These are phyloP conservation scores for Telmatherina bonti DNA, from an alignment of 2,797 vertebrate species.

Conservation along the genomic window DNA sequence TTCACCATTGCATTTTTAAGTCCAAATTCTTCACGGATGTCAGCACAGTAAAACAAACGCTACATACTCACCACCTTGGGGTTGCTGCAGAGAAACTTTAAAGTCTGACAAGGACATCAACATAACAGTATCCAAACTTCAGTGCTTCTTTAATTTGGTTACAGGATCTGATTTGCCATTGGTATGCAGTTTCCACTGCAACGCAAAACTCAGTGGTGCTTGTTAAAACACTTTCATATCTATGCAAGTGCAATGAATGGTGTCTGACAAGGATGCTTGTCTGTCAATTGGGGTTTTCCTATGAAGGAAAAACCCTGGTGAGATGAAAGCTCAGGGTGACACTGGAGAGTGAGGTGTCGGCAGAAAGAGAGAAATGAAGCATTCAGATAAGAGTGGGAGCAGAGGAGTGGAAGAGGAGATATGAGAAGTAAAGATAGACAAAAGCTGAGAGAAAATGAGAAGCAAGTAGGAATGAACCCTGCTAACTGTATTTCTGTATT, in stretches of 20 bases:
- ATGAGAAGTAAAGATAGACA: conserved; percentile 16
- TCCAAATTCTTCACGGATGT: conserved; percentile 29
- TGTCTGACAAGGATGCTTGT: conserved; percentile 79
- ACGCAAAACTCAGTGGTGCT: conserved; percentile 67
- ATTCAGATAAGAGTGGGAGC: conserved; percentile 36
- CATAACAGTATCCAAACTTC: conserved; percentile 50
- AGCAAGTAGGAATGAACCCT: not conserved
- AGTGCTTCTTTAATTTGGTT: conserved; percentile 64
- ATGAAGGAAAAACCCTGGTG: conserved; percentile 75
- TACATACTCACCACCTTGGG: conserved; percentile 13
- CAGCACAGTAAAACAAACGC: conserved; percentile 31
- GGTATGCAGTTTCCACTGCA: conserved; percentile 59
- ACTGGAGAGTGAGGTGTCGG: conserved; percentile 59
- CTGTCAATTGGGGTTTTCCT: conserved; percentile 77
- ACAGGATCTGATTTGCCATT: conserved; percentile 56
- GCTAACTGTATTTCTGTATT: conserved; percentile 23
- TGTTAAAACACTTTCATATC: conserved; percentile 81
- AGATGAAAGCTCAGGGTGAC: conserved; percentile 76
- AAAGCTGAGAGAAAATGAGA: conserved; percentile 17
- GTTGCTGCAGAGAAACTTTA: conserved; percentile 41
- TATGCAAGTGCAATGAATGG: conserved; percentile 76
- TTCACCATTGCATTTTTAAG: conserved; percentile 3
- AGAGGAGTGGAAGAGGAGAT: conserved; percentile 16
- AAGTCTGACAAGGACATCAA: conserved; percentile 53
- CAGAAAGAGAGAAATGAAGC: conserved; percentile 54